Conservation (phyloP, 2,888 invertebrate species). For the Zaprionus lineosus region DNA sequence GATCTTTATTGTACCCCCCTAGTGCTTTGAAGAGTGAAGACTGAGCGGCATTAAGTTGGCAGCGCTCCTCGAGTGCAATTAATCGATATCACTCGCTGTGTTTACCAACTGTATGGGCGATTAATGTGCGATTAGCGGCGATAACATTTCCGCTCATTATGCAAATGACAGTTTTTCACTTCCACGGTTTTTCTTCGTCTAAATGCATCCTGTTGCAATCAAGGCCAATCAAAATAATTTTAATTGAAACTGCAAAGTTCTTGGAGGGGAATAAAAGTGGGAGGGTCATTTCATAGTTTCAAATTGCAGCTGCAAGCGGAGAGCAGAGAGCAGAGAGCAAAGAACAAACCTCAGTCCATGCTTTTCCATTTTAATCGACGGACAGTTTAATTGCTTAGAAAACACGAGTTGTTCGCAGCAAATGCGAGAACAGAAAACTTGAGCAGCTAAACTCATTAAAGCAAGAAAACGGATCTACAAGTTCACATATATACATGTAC, state of each 20-base stretch:
- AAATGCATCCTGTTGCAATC: constrained; percentile 49
- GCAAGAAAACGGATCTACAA: constrained; percentile 14
- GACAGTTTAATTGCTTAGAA: constrained; percentile 43
- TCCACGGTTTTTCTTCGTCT: constrained; percentile 37
- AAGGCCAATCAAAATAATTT: constrained; percentile 50
- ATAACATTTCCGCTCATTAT: constrained; percentile 48
- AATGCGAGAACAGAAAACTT: constrained; percentile 20
- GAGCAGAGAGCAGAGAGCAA: too few species aligned
- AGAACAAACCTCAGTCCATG: constrained; percentile 44
- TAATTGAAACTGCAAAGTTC: constrained; percentile 24
- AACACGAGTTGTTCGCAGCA: constrained; percentile 43
- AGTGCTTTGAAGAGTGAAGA: too few species aligned
- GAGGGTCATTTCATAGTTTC: too few species aligned
- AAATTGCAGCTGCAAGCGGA: too few species aligned
- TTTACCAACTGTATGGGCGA: neutral
- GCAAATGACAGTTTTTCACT: constrained; percentile 33
- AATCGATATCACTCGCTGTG: neutral
- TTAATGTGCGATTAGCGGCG: neutral
- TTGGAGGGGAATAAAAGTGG: too few species aligned
- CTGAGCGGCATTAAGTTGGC: neutral
- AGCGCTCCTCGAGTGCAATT: neutral
- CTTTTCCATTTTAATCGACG: constrained; percentile 39
- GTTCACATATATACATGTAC: too few species aligned
- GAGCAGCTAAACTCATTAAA: constrained; percentile 35
- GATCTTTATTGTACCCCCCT: too few species aligned